phyloP scores from a whole-genome alignment of 2,888 invertebrate species.

The Corbicula japonica region DNA sequence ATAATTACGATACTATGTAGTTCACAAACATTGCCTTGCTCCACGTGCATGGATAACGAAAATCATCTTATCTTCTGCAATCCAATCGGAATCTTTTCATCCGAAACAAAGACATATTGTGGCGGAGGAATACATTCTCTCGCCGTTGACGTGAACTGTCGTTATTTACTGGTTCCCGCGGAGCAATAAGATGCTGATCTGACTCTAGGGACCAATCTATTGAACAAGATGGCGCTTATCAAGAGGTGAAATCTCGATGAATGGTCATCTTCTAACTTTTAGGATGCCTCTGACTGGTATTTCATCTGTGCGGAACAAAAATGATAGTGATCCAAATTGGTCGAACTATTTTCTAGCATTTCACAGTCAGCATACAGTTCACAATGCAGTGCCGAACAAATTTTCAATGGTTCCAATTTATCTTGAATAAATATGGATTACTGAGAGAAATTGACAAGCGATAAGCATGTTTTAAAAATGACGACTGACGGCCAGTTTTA shows the following conservation, averaged over 20 bases:
- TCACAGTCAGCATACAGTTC: too few relatives aligned
- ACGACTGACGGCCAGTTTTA: too few relatives aligned
- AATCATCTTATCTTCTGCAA: constrained; percentile 37
- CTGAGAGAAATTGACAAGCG: too few relatives aligned
- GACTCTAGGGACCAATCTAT: constrained; percentile 42
- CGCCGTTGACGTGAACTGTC: constrained; percentile 45
- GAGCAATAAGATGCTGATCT: constrained; percentile 47
- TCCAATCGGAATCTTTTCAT: constrained; percentile 27
- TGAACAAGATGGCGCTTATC: constrained; percentile 38
- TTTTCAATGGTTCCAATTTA: too few relatives aligned
- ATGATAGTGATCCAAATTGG: constrained; percentile 39
- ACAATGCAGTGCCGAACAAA: too few relatives aligned
- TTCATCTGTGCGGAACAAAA: constrained; percentile 48
- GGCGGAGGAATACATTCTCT: constrained; percentile 25
- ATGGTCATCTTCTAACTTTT: constrained; percentile 24
- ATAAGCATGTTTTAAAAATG: too few relatives aligned
- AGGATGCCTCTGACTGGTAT: constrained; percentile 30
- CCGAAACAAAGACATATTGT: constrained; percentile 57
- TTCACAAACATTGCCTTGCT: constrained; percentile 20
- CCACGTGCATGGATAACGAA: constrained; percentile 19
- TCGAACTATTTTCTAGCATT: too few relatives aligned
- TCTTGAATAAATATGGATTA: too few relatives aligned
- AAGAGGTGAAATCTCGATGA: constrained; percentile 22
- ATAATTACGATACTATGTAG: constrained; percentile 37
- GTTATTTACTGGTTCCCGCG: constrained; percentile 54